Conservation (phyloP, 2,797 vertebrate species). For the Micromesistius poutassou region DNA sequence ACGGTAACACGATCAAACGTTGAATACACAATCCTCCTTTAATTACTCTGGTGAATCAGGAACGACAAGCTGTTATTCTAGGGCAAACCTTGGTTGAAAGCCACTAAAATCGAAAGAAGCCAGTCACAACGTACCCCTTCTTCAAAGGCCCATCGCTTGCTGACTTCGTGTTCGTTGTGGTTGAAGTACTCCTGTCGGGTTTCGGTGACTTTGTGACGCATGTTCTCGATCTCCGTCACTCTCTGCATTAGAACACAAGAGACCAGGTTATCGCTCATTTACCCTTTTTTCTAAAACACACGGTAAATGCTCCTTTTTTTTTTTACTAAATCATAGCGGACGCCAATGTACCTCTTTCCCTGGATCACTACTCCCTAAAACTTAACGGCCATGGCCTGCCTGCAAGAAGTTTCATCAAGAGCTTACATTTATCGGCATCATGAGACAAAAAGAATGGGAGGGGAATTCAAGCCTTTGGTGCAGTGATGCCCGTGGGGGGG, state of each 20-base stretch:
- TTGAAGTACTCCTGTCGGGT: conserved; percentile 95
- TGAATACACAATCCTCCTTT: background rate
- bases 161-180: conserved; percentile 98
- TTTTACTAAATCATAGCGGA: background rate
- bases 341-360: conserved; percentile 3
- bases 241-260: conserved; percentile 74
- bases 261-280: background rate
- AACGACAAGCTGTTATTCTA: background rate
- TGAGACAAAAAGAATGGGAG: background rate
- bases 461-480: background rate
- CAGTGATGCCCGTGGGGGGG: background rate
- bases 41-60: background rate
- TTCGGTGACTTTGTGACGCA: conserved; percentile 97
- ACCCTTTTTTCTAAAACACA: background rate
- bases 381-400: background rate
- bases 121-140: conserved; percentile 84
- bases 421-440: background rate
- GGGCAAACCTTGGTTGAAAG: background rate
- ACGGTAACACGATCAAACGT: background rate
- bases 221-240: conserved; percentile 98
- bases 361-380: conserved; percentile 1
- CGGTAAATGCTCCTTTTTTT: conserved; percentile 5
- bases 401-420: background rate
- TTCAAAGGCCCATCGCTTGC: conserved; percentile 97
- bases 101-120: background rate